Base-by-base conservation (phyloP, 2,797 vertebrate genomes). In the Discoglossus pictus region DNA sequence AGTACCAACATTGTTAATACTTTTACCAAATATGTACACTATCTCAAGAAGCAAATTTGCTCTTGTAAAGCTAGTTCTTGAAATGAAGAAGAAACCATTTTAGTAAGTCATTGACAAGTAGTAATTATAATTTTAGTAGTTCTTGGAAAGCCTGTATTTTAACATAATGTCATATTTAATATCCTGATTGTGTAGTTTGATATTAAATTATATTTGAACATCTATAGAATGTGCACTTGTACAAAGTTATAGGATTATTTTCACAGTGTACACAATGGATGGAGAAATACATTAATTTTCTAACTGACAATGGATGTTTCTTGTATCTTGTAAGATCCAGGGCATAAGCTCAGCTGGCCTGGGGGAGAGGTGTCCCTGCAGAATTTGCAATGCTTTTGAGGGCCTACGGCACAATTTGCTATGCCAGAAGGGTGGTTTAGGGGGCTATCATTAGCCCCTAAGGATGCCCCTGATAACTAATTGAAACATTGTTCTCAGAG, bases 381-480 rank as follows among this genome's bases (percentile, higher is more conserved):
- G 79, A 82, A 40, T 78, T 82, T 70, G 62, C 65, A 72, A 25
- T 68, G 65, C 34, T 84, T 78, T 78, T 66, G 67, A 79, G 80
- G 68, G 67, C 80, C 72, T 81, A 79, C 79, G 75, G 74, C 75
- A 79, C 68, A 74, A 78, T 79, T 80, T 78, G 73, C 73, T 76
- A 68, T 73, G 76, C 76, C 75, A 80, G 78, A 76, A 88, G 78
- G 76, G 79, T 78, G 79, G 78, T 69, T 74, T 56, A 51, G 76
- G 70, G 36, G 80, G 75, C 65, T 80, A 79, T 71, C 52, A 71
- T 82, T 76, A 82, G 27, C 69, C 80, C 73, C 61, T 76, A 80
- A 86, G 73, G 68, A 84, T 78, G 65, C 63, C 74, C 82, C 64
- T 78, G 79, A 84, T 85, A 73, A 84, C 69, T 79, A 82, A 84